Evolutionary conservation across 2,113 vertebrate genomes (phyloP).

Genomic region (Odocoileus hemionus): DNA sequence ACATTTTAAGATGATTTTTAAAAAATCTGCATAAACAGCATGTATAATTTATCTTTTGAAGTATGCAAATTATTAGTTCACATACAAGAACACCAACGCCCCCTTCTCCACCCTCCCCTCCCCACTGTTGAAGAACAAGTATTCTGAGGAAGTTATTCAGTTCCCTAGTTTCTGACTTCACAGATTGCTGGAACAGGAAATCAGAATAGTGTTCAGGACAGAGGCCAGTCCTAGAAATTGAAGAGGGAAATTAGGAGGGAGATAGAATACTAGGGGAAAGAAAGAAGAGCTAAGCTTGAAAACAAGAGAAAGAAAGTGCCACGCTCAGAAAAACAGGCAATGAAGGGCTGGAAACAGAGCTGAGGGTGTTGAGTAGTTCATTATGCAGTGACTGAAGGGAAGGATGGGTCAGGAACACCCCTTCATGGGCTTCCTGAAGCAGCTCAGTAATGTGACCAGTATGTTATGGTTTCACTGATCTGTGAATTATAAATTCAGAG

Average conservation of each 20-base stretch:
- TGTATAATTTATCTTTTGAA: conserved; percentile 17
- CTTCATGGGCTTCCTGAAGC: not conserved
- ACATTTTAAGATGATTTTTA: conserved; percentile 30
- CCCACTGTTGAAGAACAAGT: not conserved
- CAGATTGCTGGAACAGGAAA: not conserved
- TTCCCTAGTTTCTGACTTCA: conserved; percentile 24
- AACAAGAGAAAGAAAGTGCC: not conserved
- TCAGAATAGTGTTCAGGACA: not conserved
- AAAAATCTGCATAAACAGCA: not conserved
- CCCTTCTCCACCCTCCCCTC: not conserved
- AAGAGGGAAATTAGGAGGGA: not conserved
- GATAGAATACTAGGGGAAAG: not conserved
- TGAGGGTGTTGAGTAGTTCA: not conserved
- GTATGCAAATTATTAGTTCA: conserved; percentile 27
- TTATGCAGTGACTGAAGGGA: not conserved
- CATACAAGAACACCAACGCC: not conserved
- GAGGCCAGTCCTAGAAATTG: not conserved
- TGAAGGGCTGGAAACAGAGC: not conserved
- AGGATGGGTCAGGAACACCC: not conserved
- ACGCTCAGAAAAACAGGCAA: not conserved
- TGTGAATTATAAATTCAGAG: not conserved
- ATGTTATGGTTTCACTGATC: not conserved
- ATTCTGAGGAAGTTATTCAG: conserved; percentile 3
- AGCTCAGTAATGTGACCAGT: not conserved
- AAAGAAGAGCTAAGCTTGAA: not conserved